phyloP scores from a whole-genome alignment of 2,888 invertebrate genomes.

The Drosophila fulvimacula region DNA sequence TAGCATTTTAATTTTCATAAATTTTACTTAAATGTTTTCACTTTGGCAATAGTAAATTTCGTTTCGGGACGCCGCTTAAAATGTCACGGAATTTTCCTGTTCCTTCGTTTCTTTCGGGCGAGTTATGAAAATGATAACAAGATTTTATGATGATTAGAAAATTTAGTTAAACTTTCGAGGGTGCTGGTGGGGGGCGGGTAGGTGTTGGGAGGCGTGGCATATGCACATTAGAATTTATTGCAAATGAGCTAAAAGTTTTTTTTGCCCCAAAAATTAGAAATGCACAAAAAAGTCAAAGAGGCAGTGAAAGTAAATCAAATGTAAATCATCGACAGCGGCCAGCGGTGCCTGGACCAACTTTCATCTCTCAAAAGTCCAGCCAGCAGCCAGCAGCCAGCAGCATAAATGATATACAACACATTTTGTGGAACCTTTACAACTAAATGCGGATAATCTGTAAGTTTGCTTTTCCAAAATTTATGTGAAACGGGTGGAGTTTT shows the following conservation, averaged over 20 bases:
- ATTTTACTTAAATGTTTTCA: constrained; percentile 80
- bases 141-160: constrained; percentile 81
- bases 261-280: constrained; percentile 20
- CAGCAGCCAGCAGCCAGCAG: constrained; percentile 14
- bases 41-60: constrained; percentile 57
- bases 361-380: constrained; percentile 64
- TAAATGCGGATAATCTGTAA: constrained; percentile 83
- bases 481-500: constrained; percentile 79
- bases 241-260: constrained; percentile 61
- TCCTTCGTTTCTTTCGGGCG: constrained; percentile 11
- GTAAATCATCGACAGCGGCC: constrained; percentile 77
- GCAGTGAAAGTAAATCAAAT: constrained; percentile 76
- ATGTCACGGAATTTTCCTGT: constrained; percentile 59
- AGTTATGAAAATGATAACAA: constrained; percentile 76
- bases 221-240: constrained; percentile 71
- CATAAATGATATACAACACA: constrained; percentile 81
- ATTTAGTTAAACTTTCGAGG: constrained; percentile 52
- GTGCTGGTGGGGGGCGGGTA: background rate
- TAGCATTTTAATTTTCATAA: constrained; percentile 84
- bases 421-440: constrained; percentile 82
- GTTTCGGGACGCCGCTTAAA: constrained; percentile 58
- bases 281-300: constrained; percentile 20
- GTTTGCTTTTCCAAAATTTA: constrained; percentile 79
- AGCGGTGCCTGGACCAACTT: constrained; percentile 64
- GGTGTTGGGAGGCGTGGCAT: constrained; percentile 11